A percentile compares a stretch with the other conserved stretches of the same genome.
phyloP scores from a whole-genome alignment of 2,113 vertebrate species.

The Tiliqua scincoides region DNA sequence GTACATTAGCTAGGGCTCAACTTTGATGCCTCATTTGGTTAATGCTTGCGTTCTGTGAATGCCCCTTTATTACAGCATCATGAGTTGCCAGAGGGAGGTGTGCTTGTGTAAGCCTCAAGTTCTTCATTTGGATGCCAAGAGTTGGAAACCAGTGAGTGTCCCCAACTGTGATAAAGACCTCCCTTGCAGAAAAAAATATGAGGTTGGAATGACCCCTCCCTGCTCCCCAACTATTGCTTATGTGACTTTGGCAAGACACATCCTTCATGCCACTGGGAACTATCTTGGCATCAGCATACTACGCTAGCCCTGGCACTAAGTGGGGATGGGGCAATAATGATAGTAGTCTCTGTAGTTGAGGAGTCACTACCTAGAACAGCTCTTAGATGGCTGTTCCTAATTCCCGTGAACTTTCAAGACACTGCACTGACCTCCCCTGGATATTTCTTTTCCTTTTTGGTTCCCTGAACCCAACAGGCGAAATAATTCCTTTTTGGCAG shows the following conservation, averaged over 20 bases:
- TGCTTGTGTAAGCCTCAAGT: neutral
- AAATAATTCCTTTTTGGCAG: neutral
- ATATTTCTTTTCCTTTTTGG: neutral
- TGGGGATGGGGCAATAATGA: no score
- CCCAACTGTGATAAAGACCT: neutral
- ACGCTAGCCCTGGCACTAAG: neutral
- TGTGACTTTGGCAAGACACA: neutral
- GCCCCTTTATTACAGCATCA: no score
- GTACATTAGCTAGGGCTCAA: neutral
- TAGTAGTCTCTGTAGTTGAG: neutral
- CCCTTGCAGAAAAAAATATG: neutral
- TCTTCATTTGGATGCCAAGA: neutral
- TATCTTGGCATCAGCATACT: neutral
- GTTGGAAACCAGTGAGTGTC: neutral
- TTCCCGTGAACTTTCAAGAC: neutral
- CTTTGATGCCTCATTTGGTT: neutral
- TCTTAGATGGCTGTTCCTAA: neutral
- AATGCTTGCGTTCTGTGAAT: neutral
- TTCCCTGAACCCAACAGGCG: neutral
- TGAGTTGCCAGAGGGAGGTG: no score
- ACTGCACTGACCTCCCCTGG: no score
- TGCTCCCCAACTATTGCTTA: no score
- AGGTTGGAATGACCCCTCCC: no score
- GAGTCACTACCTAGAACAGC: neutral
- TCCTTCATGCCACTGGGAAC: neutral